phyloP scores from a whole-genome alignment of 2,113 vertebrate species.

The Scomber colias region DNA sequence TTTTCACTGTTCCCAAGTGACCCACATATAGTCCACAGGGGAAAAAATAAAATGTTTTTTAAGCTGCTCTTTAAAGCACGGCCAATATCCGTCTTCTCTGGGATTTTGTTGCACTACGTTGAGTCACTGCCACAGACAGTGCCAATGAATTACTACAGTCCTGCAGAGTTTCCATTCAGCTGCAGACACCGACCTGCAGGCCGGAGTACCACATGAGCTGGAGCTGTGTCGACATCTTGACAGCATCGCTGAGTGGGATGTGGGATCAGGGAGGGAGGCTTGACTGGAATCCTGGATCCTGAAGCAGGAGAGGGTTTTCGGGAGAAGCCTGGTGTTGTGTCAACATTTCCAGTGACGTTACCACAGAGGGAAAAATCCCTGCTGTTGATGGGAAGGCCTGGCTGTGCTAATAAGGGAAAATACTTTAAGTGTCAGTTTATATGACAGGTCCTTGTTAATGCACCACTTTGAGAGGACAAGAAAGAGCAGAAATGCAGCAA shows the following conservation, averaged over 20 bases:
- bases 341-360: slow-evolving; percentile 78
- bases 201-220: background rate
- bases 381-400: slow-evolving; percentile 43
- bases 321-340: slow-evolving; percentile 61
- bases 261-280: slow-evolving; percentile 22
- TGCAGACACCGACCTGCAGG: slow-evolving; percentile 31
- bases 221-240: slow-evolving; percentile 33
- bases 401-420: slow-evolving; percentile 63
- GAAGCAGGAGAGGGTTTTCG: slow-evolving; percentile 36
- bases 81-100: slow-evolving; percentile 46
- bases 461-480: slow-evolving; percentile 4
- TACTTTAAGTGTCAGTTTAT: slow-evolving; percentile 40
- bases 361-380: slow-evolving; percentile 61
- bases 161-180: slow-evolving; percentile 59
- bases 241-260: slow-evolving; percentile 19
- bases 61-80: slow-evolving; percentile 26
- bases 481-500: slow-evolving; percentile 21
- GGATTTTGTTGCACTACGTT: slow-evolving; percentile 17
- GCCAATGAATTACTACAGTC: slow-evolving; percentile 41
- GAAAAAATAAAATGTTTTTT: slow-evolving; percentile 21
- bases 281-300: slow-evolving; percentile 52
- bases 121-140: slow-evolving; percentile 33
- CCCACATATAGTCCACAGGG: slow-evolving; percentile 33
- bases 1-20: slow-evolving; percentile 52
- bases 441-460: slow-evolving; percentile 39